Conservation (phyloP, 2,888 invertebrate genomes). For the Erpobdella octoculata region DNA sequence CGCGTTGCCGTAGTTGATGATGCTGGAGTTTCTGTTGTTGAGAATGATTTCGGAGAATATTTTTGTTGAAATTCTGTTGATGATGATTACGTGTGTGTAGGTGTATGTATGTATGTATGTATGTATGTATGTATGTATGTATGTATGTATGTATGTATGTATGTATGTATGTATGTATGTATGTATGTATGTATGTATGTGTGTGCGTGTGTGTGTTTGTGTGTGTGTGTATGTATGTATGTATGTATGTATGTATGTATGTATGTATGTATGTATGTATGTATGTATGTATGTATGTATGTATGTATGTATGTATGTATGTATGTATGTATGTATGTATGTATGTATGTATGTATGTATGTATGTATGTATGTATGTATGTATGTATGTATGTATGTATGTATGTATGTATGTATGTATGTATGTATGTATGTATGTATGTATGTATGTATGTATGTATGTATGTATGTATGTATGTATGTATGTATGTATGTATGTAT, state of each 20-base stretch:
- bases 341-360: no score
- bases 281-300: no score
- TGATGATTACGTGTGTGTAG: neutral
- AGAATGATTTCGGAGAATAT: no score
- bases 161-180: neutral
- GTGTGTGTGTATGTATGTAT: no score
- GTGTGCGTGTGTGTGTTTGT: neutral
- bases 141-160: neutral
- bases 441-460: neutral
- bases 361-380: no score
- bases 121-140: neutral
- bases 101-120: neutral
- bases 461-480: constrained; percentile 1
- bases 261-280: no score
- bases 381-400: no score
- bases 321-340: no score
- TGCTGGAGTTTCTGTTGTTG: neutral
- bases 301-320: no score
- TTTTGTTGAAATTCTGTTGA: neutral
- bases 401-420: neutral
- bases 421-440: constrained; percentile 1
- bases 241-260: no score
- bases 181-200: neutral
- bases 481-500: neutral
- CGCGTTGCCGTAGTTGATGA: neutral